phyloP scores from a whole-genome alignment of 2,113 vertebrate species.

The Marmota monax region DNA sequence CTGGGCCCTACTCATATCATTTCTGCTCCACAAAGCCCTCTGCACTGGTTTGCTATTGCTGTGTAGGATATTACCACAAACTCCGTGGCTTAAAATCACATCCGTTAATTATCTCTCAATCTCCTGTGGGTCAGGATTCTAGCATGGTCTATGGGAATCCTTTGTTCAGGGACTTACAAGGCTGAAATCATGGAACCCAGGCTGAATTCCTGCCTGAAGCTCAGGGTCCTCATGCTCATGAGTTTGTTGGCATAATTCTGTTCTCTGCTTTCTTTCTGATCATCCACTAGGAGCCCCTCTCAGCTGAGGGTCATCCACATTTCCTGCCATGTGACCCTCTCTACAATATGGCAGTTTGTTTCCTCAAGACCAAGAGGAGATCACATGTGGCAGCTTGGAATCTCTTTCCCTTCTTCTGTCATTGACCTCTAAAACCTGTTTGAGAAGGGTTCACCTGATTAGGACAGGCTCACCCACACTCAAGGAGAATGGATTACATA shows the following conservation, averaged over 20 bases:
- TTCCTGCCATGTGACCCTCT: not conserved
- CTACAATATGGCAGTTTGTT: not conserved
- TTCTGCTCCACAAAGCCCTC: not conserved
- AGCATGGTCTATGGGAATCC: not conserved
- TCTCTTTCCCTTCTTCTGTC: not conserved
- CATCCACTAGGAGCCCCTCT: not conserved
- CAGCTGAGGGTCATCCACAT: too few relatives aligned
- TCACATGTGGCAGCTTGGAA: not conserved
- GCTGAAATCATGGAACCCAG: not conserved
- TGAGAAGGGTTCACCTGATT: not conserved
- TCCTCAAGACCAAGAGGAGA: not conserved
- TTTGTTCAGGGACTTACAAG: not conserved
- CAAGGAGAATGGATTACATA: not conserved
- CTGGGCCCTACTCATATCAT: not conserved
- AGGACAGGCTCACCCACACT: not conserved
- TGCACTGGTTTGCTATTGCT: not conserved
- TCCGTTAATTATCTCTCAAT: not conserved
- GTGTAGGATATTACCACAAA: not conserved
- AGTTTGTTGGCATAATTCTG: not conserved
- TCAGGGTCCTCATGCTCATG: not conserved
- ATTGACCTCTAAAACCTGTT: not conserved
- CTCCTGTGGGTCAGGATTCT: not conserved
- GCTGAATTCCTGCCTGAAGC: not conserved
- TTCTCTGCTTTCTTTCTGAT: not conserved
- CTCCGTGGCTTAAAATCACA: not conserved